Evolutionary conservation across 2,888 invertebrate genomes (phyloP), one percentile per base, ranked within the genome.

Genomic region (Hemistola chrysoprasaria): DNA sequence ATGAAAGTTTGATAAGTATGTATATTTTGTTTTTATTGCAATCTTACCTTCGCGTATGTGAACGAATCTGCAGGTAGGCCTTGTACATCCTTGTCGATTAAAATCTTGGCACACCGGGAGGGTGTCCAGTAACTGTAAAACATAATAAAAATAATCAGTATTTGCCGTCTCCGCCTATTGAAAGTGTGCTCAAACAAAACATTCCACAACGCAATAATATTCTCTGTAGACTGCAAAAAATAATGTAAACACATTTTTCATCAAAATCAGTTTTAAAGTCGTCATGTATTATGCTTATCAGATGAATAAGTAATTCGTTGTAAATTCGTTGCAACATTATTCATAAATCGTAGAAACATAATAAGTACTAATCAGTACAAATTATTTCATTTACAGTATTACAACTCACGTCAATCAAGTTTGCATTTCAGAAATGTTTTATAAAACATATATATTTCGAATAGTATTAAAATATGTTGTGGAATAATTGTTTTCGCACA

Each of bases 91-190:
- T 92, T 97, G 96, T 91, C 95, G 95, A 95, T 97, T 98, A 98
- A 97, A 98, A 98, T 97, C 98, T 96, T 96, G 97, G 98, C 96
- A 98, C 95, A 97, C 97, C 96, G 95, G 98, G 97, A 97, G 97
- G 97, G 96, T 98, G 97, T 97, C 98, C 97, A 97, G 98, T 96
- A 97, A 98, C 98, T 98, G 95, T 78, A 95, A 94, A 94, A 79
- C 65, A 82, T 73, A 78, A 77, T 59, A 72, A 65, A 64, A 58
- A 45, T 42, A 47, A 76, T 84, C 69, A 83, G 71, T 73, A 70
- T 70, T 56, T 59, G 59, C 61, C 62, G 65, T 61, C 54, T 53
- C 62, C 43, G 16, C 16, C 16, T 54, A 42, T 49, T 56, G 22
- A 54, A 51, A 49, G 56, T 40, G 55, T 64, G 72, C 63, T 65